Base-by-base conservation (phyloP, 2,797 vertebrate genomes). In the Ambastaia sidthimunki region DNA sequence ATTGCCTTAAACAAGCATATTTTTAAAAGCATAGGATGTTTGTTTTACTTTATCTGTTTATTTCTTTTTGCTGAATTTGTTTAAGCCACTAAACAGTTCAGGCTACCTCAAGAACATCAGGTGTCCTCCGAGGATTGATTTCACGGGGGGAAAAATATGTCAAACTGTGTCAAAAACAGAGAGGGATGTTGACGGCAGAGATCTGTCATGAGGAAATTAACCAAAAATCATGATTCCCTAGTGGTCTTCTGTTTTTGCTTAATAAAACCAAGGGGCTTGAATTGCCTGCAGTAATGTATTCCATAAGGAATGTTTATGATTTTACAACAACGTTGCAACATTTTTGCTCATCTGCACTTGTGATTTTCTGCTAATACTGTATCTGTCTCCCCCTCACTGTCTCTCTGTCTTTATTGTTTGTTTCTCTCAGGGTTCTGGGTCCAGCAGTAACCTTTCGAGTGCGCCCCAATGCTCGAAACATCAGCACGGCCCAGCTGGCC, bases 401-500 rank as follows among this genome's bases (percentile, higher is more conserved):
- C 59, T 80, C 23, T 80, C 5, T 25, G 1, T 65, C 11, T 50
- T 5, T 55, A 10, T 76, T 23, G 23, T 54, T 31, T 81, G 48
- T 66, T 59, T 72, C 48, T 75, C 12, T 63, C 92, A 99, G 97
- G 0, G 93, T 98, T 44, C 84, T 95, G 85, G 97, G 97, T 85
- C 95, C 97, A 71, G 95, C 95, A 0, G 91, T 99, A 89, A 97
- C 96, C 77, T 99, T 98, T 91, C 92, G 92, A 90, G 90, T 98
- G 15, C 92, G 88, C n/a, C 66, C 93, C 83, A 95, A 96, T 80
- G 73, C 87, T 21, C 93, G 85, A 67, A 98, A 98, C 19, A 71
- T 97, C 85, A 94, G 94, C 21, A 94, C 94, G 0, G 93, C 92
- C 1, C 95, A 95, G 55, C 89, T 96, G 70, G 93, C 92, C 41